A percentile compares a stretch with the other conserved stretches of the same genome.
These are phyloP conservation scores for Hylaeus volcanicus DNA, from an alignment of 1,140 invertebrate species.

Conservation along the genomic window DNA sequence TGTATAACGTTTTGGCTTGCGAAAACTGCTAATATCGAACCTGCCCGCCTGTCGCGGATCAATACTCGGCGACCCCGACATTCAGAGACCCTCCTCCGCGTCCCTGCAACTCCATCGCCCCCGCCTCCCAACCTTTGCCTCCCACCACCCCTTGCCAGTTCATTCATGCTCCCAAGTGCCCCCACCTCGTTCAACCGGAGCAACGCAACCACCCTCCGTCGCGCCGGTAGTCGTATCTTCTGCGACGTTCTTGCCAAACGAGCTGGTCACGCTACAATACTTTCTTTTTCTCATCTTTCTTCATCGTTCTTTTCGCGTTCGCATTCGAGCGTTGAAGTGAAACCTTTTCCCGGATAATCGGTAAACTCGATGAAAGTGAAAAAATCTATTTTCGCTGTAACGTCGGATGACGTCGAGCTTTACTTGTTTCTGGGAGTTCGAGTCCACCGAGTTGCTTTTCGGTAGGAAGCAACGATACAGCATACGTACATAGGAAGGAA, in stretches of 20 bases:
- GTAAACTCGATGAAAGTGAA: too few species aligned
- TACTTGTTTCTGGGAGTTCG: neutral
- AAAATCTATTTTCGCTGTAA: neutral
- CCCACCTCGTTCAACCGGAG: constrained; percentile 50
- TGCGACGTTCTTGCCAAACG: constrained; percentile 14
- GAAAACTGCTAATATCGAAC: constrained; percentile 77
- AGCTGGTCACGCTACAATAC: neutral
- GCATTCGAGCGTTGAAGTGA: too few species aligned
- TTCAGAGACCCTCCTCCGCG: constrained; percentile 74
- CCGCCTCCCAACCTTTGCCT: constrained; percentile 38
- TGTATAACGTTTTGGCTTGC: constrained; percentile 59
- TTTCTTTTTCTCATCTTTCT: too few species aligned
- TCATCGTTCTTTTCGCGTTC: too few species aligned
- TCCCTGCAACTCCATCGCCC: constrained; percentile 51
- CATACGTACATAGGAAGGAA: constrained; percentile 66
- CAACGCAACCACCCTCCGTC: constrained; percentile 52
- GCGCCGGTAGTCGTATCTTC: constrained; percentile 22
- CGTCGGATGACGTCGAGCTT: constrained; percentile 10
- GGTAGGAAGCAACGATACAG: constrained; percentile 46
- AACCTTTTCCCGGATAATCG: too few species aligned
- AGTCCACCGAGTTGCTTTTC: constrained; percentile 26
- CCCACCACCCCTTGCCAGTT: constrained; percentile 66
- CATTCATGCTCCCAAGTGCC: constrained; percentile 76
- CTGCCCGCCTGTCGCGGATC: constrained; percentile 73
- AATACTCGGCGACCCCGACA: constrained; percentile 81